These are phyloP conservation scores for Spongilla lacustris DNA, from an alignment of 37 sponge, comb jelly and placozoan genomes.

Conservation along the genomic window DNA sequence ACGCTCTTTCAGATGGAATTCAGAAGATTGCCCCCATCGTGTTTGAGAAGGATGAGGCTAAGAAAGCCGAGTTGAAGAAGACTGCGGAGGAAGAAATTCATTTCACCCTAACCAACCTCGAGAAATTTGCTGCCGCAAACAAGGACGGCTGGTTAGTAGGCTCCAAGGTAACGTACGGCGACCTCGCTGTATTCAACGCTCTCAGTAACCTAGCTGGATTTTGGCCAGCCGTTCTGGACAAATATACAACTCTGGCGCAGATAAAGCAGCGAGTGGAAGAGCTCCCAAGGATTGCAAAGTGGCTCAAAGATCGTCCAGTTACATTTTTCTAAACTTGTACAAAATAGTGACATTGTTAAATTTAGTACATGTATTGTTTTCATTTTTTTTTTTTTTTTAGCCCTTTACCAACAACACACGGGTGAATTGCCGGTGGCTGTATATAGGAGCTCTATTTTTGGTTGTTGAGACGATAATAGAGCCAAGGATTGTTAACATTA, in stretches of 20 bases:
- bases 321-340: too few relatives aligned
- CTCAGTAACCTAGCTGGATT: neutral
- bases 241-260: conserved; percentile 13
- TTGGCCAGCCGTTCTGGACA: neutral
- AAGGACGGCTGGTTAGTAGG: conserved; percentile 6
- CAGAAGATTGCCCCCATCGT: neutral
- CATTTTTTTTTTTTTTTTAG: too few relatives aligned
- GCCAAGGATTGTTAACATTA: too few relatives aligned
- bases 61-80: neutral
- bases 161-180: conserved; percentile 41
- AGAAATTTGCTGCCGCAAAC: conserved; percentile 1
- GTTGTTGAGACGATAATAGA: too few relatives aligned
- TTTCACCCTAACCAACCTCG: conserved; percentile 14
- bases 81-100: neutral
- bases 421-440: too few relatives aligned
- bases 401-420: too few relatives aligned
- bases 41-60: conserved; percentile 48
- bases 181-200: neutral
- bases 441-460: too few relatives aligned
- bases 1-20: neutral
- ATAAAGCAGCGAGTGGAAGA: conserved; percentile 7
- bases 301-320: conserved; percentile 46
- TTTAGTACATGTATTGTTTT: too few relatives aligned
- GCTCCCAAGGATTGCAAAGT: conserved; percentile 47
- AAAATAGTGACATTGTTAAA: too few relatives aligned